phyloP scores from a whole-genome alignment of 2,888 invertebrate species.

The Erynnis tages region DNA sequence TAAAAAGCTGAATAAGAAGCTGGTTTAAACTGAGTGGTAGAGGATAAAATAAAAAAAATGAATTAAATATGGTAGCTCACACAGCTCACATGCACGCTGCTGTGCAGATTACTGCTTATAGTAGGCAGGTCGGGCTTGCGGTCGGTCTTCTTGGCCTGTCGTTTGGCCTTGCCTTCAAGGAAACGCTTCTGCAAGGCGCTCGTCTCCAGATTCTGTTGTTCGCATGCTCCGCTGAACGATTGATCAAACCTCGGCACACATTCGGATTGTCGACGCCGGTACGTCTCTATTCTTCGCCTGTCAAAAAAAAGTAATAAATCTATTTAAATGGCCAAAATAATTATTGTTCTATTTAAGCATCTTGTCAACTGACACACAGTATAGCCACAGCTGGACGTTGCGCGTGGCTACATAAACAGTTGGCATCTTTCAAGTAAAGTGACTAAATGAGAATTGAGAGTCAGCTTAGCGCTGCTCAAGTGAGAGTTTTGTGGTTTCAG shows the following conservation, averaged over 20 bases:
- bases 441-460: no score
- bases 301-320: slow-evolving; percentile 40
- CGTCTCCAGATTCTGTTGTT: slow-evolving; percentile 95
- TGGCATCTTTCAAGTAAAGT: no score
- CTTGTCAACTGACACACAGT: no score
- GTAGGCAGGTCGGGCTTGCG: slow-evolving; percentile 73
- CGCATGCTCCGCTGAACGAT: slow-evolving; percentile 92
- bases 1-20: no score
- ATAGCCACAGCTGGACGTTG: no score
- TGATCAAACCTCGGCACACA: slow-evolving; percentile 94
- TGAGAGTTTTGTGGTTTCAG: no score
- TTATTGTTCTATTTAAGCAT: no score
- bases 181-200: slow-evolving; percentile 93
- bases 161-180: slow-evolving; percentile 94
- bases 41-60: slow-evolving; percentile 30
- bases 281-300: slow-evolving; percentile 92
- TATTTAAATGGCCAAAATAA: no score
- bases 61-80: slow-evolving; percentile 40
- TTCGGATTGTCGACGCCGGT: slow-evolving; percentile 92
- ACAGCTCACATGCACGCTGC: slow-evolving; percentile 86
- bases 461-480: no score
- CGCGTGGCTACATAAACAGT: no score
- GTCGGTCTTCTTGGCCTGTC: slow-evolving; percentile 91
- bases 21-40: no score
- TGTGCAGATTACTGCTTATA: slow-evolving; percentile 82